Conservation (phyloP, 2,888 invertebrate genomes). For the Sclerodermus sp. region DNA sequence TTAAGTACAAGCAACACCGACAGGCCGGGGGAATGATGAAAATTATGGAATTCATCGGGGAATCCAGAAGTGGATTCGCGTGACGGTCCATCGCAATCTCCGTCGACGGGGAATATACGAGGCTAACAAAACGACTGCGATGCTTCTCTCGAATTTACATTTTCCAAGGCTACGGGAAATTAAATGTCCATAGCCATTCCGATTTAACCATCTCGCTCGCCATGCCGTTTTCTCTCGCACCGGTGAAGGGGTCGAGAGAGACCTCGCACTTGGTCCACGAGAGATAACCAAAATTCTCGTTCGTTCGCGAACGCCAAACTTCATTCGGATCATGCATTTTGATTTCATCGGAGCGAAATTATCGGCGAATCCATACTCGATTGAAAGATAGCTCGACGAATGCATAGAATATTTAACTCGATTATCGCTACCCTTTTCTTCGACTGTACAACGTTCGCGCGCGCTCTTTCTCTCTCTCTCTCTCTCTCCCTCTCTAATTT, state of each 20-base stretch:
- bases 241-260: too few species aligned
- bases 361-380: not conserved
- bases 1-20: too few species aligned
- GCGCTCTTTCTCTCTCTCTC: too few species aligned
- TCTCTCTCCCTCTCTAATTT: not conserved
- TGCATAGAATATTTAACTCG: too few species aligned
- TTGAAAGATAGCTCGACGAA: too few species aligned
- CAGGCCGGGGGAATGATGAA: too few species aligned
- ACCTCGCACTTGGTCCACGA: not conserved
- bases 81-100: too few species aligned
- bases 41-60: too few species aligned
- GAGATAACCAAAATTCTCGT: conserved; percentile 30
- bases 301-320: conserved; percentile 11
- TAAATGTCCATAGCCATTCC: conserved; percentile 31
- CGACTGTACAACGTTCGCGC: too few species aligned
- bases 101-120: conserved; percentile 4
- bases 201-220: conserved; percentile 15
- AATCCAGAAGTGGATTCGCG: too few species aligned
- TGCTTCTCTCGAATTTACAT: conserved; percentile 25
- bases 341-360: conserved; percentile 16
- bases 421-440: too few species aligned
- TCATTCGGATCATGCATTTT: conserved; percentile 11
- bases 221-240: too few species aligned
- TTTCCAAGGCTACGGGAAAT: conserved; percentile 28
- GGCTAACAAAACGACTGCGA: conserved; percentile 4